phyloP scores from a whole-genome alignment of 2,113 vertebrate genomes.

The Antechinus flavipes region DNA sequence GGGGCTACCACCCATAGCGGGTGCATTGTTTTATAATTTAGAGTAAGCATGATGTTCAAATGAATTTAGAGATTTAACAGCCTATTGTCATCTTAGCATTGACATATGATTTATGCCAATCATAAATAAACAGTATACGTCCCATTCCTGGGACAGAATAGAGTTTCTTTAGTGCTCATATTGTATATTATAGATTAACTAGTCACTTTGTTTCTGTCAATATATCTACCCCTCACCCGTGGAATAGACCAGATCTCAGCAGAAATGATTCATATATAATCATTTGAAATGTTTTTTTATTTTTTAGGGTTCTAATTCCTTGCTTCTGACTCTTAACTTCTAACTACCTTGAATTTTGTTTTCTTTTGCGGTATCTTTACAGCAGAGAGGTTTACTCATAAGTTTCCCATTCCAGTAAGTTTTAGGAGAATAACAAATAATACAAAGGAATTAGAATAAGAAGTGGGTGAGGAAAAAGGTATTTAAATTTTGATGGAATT shows the following conservation, averaged over 20 bases:
- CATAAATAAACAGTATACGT: not conserved
- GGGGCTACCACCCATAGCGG: no score
- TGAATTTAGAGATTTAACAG: not conserved
- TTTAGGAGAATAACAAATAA: not conserved
- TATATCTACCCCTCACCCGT: not conserved
- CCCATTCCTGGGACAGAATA: not conserved
- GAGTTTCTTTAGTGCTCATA: not conserved
- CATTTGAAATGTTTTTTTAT: constrained; percentile 25
- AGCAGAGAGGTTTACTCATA: not conserved
- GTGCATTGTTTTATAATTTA: no score
- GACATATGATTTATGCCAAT: not conserved
- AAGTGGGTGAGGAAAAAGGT: constrained; percentile 36
- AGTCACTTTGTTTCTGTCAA: not conserved
- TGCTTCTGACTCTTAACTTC: not conserved
- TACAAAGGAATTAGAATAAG: not conserved
- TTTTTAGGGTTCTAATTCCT: not conserved
- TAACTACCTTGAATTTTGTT: not conserved
- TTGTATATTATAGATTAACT: not conserved
- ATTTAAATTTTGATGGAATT: constrained; percentile 10
- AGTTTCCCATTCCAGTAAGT: not conserved
- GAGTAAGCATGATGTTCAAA: not conserved
- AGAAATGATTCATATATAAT: not conserved
- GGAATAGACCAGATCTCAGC: not conserved
- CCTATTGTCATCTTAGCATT: no score
- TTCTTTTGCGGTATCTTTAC: not conserved